These are phyloP conservation scores for Poecilobothrus nobilitatus DNA, from an alignment of 2,888 invertebrate genomes.

Conservation along the genomic window DNA sequence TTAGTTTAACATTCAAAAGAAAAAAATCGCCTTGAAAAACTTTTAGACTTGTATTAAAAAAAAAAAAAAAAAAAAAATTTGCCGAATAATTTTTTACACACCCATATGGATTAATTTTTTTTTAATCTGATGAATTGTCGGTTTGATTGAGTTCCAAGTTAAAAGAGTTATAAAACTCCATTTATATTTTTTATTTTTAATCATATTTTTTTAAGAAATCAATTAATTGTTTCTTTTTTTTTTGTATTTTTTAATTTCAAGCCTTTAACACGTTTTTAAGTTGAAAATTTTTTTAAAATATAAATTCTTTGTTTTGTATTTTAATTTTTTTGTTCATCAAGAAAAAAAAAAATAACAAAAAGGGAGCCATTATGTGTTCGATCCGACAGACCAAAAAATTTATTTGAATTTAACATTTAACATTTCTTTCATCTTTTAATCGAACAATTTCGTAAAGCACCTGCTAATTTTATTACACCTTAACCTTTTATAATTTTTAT, in stretches of 20 bases:
- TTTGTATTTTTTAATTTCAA: background rate
- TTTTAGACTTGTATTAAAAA: no score
- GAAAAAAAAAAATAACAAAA: no score
- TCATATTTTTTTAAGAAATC: no score
- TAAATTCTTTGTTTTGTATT: background rate
- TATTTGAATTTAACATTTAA: background rate
- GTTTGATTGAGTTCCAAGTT: background rate
- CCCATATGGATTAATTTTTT: no score
- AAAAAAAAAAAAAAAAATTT: no score
- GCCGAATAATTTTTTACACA: no score
- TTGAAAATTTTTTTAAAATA: background rate
- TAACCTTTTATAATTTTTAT: background rate
- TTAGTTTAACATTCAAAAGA: no score
- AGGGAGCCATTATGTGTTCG: no score
- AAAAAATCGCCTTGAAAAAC: no score
- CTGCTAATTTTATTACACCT: conserved; percentile 6
- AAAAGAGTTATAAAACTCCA: background rate
- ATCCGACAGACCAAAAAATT: background rate
- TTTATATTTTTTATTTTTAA: background rate
- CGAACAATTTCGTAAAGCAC: background rate
- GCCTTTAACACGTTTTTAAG: background rate
- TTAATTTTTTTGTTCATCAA: no score
- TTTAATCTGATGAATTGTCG: background rate
- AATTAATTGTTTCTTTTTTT: background rate
- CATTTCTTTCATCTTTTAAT: background rate